Base-by-base conservation (phyloP, 2,888 invertebrate genomes). In the Omphaloscelis lunosa region DNA sequence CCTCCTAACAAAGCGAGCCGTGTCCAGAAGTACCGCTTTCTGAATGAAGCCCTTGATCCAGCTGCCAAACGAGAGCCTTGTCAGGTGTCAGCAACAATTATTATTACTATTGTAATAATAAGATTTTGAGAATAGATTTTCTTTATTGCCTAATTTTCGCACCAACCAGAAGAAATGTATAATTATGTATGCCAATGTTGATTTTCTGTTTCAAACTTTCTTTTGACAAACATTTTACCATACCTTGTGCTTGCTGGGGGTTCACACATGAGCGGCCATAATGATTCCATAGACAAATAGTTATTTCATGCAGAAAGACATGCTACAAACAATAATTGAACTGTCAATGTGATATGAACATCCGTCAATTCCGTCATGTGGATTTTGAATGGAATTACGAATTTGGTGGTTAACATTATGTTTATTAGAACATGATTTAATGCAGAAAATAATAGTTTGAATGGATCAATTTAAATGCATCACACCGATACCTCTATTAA, bases 181-280 rank as follows among this genome's bases (percentile, higher is more conserved):
- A 45, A 45, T 45, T 15, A 45, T 12, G 2, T 45, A 45, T 12
- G 9, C 4, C 4, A 23, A n/a, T 7, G 15, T 67, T 62, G 68
- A 2, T 59, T 58, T 83, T 66, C 80, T 83, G 80, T 34, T 0
- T 20, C 11, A n/a, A 58, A 53, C 20, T 80, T 34, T 5, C 2
- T 3, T 34, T 12, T 72, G 70, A 29, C 68, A 69, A 39, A 6
- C 2, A 62, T 48, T 70, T 66, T 66, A 75, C 62, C 68, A 70
- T 67, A 66, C 41, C 68, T n/a, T 45, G 51, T 71, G 34, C 72
- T 62, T 67, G 39, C 65, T 68, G 53, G 59, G 67, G 67, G 53
- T 72, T 83, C 81, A 84, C 84, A 79, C 79, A 79, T 78, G 79
- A 75, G 29, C 75, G 63, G 63, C 77, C 81, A 81, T 81, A 72